Evolutionary conservation across 2,888 invertebrate species (phyloP), one percentile per base, ranked within the genome.

Genomic region (Rhamphomyia laevipes): DNA sequence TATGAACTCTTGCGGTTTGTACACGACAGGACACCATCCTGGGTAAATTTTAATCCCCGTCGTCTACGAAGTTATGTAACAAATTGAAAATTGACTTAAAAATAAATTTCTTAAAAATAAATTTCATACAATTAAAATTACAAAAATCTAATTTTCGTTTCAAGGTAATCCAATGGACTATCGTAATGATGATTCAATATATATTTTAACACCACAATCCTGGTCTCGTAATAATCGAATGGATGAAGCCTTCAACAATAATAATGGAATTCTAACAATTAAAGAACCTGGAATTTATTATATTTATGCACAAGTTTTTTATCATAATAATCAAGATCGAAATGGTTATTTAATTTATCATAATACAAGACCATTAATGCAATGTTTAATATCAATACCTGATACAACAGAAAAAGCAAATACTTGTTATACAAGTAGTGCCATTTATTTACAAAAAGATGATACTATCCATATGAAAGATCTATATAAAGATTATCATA

Each of bases 261-360:
- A 75, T 40, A 75, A 76, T 51, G 87, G 86, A 1, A 74, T 77
- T 46, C 67, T 87, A 1, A 80, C 79, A 12, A 77, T 87, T 1
- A 78, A 77, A 56, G 81, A 83, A 56, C 67, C 80, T 1, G 88
- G 88, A 27, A 72, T 88, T 16, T 88, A 87, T 65, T 76, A 85
- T 48, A 76, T 86, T 43, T 88, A 88, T 62, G 84, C 84, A 0
- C 74, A 88, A 80, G 83, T 89, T 53, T 86, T 82, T 68, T 88
- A 87, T 64, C 73, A 84, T 51, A 87, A 88, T 61, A 77, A 78
- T 46, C 85, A 84, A 62, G 84, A 87, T 61, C 74, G 78, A 38
- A 86, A 85, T 57, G 84, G 86, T 1, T 89, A 81, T 72, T 77
- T 80, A 48, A 74, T 89, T 15, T 78, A 81, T 61, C 77, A 78